A percentile compares a stretch with the other conserved stretches of the same genome.
These are phyloP conservation scores for Bedellia somnulentella DNA, from an alignment of 2,888 invertebrate species.

Conservation along the genomic window DNA sequence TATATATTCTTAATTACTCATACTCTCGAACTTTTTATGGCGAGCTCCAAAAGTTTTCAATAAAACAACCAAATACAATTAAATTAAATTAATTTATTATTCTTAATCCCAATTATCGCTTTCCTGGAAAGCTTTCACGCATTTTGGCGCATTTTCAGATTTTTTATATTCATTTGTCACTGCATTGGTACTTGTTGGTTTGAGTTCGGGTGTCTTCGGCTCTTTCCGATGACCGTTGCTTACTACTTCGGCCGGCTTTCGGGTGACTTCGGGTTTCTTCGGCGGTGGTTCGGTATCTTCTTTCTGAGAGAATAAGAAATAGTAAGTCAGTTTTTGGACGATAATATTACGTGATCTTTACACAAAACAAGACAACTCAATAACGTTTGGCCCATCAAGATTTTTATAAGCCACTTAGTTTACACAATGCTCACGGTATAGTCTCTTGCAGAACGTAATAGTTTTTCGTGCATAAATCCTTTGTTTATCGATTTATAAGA, in stretches of 20 bases:
- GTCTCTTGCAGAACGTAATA: background rate
- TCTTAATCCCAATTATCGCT: slow-evolving; percentile 45
- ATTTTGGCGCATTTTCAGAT: slow-evolving; percentile 17
- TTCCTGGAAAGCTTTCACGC: slow-evolving; percentile 40
- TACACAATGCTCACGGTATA: background rate
- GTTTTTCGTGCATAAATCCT: no score
- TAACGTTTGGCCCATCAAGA: no score
- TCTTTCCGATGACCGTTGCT: slow-evolving; percentile 21
- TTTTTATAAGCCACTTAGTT: background rate
- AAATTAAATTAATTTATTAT: slow-evolving; percentile 12
- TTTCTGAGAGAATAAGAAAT: slow-evolving; percentile 17
- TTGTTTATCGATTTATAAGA: no score
- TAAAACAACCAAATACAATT: slow-evolving; percentile 4
- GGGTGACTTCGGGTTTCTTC: slow-evolving; percentile 23
- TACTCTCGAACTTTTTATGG: background rate
- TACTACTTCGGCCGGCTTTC: slow-evolving; percentile 13
- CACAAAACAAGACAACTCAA: no score
- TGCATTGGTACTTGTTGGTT: slow-evolving; percentile 9
- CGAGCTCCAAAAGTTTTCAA: background rate
- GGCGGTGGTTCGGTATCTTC: slow-evolving; percentile 28
- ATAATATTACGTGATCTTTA: no score
- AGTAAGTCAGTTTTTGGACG: no score
- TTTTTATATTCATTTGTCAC: slow-evolving; percentile 23
- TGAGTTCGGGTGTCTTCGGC: slow-evolving; percentile 6
- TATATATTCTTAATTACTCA: no score